Conservation (phyloP, 2,888 invertebrate genomes). For the Psylliodes chrysocephalus region DNA sequence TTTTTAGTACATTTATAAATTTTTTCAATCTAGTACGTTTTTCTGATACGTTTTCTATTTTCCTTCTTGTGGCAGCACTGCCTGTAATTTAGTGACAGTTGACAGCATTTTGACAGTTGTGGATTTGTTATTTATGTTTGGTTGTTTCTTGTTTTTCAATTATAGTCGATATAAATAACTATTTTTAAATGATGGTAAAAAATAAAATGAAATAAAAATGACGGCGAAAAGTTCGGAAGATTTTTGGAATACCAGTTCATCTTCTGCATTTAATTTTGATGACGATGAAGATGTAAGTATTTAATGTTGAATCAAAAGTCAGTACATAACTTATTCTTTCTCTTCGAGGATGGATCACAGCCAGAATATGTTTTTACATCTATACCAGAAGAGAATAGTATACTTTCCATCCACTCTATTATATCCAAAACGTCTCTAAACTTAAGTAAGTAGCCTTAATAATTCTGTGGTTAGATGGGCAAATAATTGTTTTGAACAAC, state of each 20-base stretch:
- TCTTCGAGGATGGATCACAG: constrained; percentile 23
- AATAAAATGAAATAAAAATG: constrained; percentile 29
- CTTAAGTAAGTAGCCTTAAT: constrained; percentile 42
- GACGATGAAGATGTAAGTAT: constrained; percentile 69
- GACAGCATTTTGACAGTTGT: too few species aligned
- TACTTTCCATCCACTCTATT: constrained; percentile 56
- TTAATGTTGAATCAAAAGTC: not conserved
- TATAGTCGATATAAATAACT: too few species aligned
- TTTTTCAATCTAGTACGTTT: too few species aligned
- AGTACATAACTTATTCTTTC: not conserved
- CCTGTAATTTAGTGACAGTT: too few species aligned
- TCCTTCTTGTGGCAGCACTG: too few species aligned
- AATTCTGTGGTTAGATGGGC: constrained; percentile 3
- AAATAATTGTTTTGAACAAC: too few species aligned
- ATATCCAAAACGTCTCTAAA: constrained; percentile 57
- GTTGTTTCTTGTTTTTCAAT: too few species aligned
- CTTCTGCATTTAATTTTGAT: constrained; percentile 81
- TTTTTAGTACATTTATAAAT: too few species aligned
- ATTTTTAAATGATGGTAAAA: not conserved
- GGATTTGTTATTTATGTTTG: too few species aligned
- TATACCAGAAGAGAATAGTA: constrained; percentile 47
- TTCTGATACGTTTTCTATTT: too few species aligned
- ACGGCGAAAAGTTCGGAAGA: constrained; percentile 68
- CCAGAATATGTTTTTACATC: constrained; percentile 33
- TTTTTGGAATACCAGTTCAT: constrained; percentile 82